phyloP scores from a whole-genome alignment of 2,888 invertebrate species.

The Busseola fusca region DNA sequence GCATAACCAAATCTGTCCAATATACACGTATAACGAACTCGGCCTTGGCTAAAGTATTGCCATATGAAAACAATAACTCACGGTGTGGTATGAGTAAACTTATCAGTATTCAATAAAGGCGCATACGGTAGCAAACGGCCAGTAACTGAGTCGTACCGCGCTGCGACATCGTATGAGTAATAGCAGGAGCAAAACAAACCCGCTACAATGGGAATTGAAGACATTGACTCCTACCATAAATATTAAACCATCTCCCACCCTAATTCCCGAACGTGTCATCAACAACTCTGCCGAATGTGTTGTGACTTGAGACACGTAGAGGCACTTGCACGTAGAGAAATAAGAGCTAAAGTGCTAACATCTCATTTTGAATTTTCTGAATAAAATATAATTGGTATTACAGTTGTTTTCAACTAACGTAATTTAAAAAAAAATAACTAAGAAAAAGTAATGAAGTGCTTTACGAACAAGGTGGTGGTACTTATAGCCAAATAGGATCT shows the following conservation, averaged over 20 bases:
- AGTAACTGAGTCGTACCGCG: conserved; percentile 69
- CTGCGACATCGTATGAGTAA: conserved; percentile 79
- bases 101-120: conserved; percentile 80
- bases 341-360: background rate
- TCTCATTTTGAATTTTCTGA: conserved; percentile 6
- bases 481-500: background rate
- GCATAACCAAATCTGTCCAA: conserved; percentile 49
- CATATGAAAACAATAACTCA: conserved; percentile 68
- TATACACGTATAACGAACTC: conserved; percentile 48
- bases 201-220: conserved; percentile 68
- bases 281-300: conserved; percentile 34
- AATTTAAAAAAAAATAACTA: background rate
- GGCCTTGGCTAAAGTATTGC: conserved; percentile 64
- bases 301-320: conserved; percentile 53
- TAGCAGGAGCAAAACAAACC: conserved; percentile 68
- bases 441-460: background rate
- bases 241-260: conserved; percentile 39
- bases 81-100: conserved; percentile 72
- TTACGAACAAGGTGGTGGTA: no score
- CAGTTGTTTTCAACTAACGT: background rate
- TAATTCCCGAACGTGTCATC: conserved; percentile 42
- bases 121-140: conserved; percentile 71
- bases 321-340: conserved; percentile 5
- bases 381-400: background rate
- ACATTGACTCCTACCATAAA: conserved; percentile 65